Evolutionary conservation across 2,797 vertebrate genomes (phyloP), one percentile per base, ranked within the genome.

Genomic region (Halcyon smyrnensis): DNA sequence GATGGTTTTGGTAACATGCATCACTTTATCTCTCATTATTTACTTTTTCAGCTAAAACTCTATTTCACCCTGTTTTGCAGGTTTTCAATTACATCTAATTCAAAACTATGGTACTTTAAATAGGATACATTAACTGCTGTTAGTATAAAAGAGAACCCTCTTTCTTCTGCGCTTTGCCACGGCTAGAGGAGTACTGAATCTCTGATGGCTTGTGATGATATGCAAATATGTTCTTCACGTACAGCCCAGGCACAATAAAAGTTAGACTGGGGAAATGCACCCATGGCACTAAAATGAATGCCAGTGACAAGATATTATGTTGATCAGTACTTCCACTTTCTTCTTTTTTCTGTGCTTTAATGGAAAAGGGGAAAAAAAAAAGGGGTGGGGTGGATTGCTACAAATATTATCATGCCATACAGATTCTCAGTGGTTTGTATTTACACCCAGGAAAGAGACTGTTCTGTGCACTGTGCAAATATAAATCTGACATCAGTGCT

Each of bases 21-120:
- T 90, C 89, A 74, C 95, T 96, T 94, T 92, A 79, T 92, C 90
- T 96, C 78, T 92, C 81, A 89, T 96, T 95, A 92, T 95, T 94
- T 96, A 85, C 84, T 64, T 93, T 92, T 92, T 53, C 63, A 80
- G 64, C 63, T 96, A 87, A 94, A 95, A 92, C 89, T 90, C 68
- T 18, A 53, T 94, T 89, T 92, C 75, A 32, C 34, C 25, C 36
- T 46, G 90, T 93, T 96, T 74, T 85, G 56, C 90, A 83, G 92
- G 92, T 93, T 90, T 96, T 94, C 88, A 89, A 90, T 96, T 94
- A 82, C 77, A 80, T 50, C 60, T 87, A 87, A 96, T 94, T 87
- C 56, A 64, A 92, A 96, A 77, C 81, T 73, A 0, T 50, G 50
- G 15, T 76, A 34, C 56, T 84, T 90, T 32, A 90, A 95, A 90